A percentile compares a stretch with the other conserved stretches of the same genome.
Evolutionary conservation across 2,888 invertebrate species (phyloP).

Genomic region (Heliconius ethilla): DNA sequence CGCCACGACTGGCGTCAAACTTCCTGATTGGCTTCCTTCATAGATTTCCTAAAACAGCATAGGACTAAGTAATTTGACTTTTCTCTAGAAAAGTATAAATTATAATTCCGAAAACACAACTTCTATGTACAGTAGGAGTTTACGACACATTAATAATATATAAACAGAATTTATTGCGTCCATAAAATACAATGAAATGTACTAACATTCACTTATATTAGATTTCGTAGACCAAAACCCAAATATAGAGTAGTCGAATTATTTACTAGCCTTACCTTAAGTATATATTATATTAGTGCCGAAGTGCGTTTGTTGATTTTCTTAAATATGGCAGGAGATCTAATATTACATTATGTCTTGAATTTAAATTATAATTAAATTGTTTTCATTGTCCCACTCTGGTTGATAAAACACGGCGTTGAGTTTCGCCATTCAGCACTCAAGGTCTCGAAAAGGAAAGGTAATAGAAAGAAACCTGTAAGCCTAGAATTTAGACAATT

Average conservation of each 20-base stretch:
- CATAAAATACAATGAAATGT: constrained; percentile 19
- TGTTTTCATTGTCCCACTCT: too few relatives aligned
- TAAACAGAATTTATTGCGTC: constrained; percentile 16
- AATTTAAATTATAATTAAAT: too few relatives aligned
- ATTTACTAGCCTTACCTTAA: background rate
- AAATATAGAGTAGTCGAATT: constrained; percentile 4
- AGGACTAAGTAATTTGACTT: background rate
- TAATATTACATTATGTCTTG: too few relatives aligned
- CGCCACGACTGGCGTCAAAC: too few relatives aligned
- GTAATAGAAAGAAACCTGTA: too few relatives aligned
- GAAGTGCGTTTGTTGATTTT: background rate
- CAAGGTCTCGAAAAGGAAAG: too few relatives aligned
- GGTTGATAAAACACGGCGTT: too few relatives aligned
- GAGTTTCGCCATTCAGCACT: too few relatives aligned
- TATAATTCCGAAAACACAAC: background rate
- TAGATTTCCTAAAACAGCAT: background rate
- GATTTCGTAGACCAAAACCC: constrained; percentile 1
- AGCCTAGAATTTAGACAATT: too few relatives aligned
- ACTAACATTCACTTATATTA: constrained; percentile 19
- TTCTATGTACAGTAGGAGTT: constrained; percentile 4
- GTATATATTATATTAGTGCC: background rate
- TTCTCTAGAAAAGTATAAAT: background rate
- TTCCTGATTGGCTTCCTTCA: background rate
- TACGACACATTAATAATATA: constrained; percentile 12
- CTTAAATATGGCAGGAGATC: background rate